These are phyloP conservation scores for Rhinatrema bivittatum DNA, from an alignment of 2,797 vertebrate species.

Conservation along the genomic window DNA sequence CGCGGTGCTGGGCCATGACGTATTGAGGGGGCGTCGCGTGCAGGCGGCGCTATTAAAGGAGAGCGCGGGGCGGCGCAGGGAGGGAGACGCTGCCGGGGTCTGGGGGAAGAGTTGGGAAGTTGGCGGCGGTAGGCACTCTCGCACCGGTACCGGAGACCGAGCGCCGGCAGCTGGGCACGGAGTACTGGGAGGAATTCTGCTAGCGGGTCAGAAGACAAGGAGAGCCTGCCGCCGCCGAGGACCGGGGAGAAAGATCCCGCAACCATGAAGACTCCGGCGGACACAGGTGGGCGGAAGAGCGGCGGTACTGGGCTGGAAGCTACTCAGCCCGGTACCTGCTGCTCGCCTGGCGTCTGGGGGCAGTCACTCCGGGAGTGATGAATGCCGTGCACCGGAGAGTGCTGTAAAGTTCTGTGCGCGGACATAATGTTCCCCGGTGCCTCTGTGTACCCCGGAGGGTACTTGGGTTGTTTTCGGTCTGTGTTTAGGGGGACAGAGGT, in stretches of 20 bases:
- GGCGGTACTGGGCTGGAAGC: conserved; percentile 34
- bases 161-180: not conserved
- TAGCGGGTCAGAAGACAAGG: too few species aligned
- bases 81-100: conserved; percentile 37
- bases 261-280: conserved; percentile 55
- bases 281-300: conserved; percentile 39
- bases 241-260: conserved; percentile 16
- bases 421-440: not conserved
- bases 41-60: conserved; percentile 51
- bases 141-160: conserved; percentile 11
- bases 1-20: conserved; percentile 46
- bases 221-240: not conserved
- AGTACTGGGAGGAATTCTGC: not conserved
- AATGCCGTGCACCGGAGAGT: not conserved
- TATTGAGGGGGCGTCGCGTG: conserved; percentile 55
- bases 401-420: not conserved
- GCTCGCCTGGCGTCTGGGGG: conserved; percentile 14
- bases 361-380: not conserved
- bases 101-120: conserved; percentile 43
- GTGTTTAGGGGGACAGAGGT: not conserved
- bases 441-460: not conserved
- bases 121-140: conserved; percentile 11
- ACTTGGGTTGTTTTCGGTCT: conserved; percentile 29
- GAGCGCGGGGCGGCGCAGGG: conserved; percentile 33
- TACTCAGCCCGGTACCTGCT: conserved; percentile 36